A percentile compares a stretch with the other conserved stretches of the same genome.
Evolutionary conservation across 2,888 invertebrate species (phyloP).

Genomic region (Drosophila fulvimacula): DNA sequence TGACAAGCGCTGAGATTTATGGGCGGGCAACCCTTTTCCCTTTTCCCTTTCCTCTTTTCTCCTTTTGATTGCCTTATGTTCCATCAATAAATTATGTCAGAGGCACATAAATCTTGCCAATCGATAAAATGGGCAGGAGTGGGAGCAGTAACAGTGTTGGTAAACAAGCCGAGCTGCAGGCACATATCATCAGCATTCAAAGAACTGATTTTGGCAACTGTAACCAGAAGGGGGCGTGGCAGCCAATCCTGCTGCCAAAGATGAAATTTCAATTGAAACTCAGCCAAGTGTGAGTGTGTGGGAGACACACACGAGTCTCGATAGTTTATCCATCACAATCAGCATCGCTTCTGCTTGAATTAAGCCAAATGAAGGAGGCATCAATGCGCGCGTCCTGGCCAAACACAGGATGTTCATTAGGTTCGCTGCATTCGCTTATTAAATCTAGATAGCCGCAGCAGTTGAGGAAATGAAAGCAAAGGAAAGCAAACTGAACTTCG

Average conservation of each 20-base stretch:
- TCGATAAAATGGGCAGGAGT: neutral
- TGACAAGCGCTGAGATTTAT: constrained; percentile 45
- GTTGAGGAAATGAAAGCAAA: constrained; percentile 29
- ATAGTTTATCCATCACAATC: constrained; percentile 81
- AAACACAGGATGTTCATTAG: constrained; percentile 79
- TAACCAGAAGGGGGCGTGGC: constrained; percentile 49
- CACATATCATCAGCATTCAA: constrained; percentile 41
- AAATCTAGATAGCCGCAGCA: constrained; percentile 59
- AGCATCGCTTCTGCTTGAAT: constrained; percentile 79
- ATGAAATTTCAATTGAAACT: constrained; percentile 69
- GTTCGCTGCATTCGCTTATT: constrained; percentile 75
- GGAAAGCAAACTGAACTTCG: constrained; percentile 26
- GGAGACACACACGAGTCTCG: constrained; percentile 20
- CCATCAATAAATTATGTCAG: constrained; percentile 43
- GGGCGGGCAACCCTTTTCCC: constrained; percentile 21
- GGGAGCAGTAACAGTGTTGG: constrained; percentile 7
- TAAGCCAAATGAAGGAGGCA: constrained; percentile 48
- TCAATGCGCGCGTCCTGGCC: constrained; percentile 14
- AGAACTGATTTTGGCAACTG: constrained; percentile 60
- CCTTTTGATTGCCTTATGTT: neutral
- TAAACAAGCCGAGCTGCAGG: constrained; percentile 8
- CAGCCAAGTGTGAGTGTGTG: constrained; percentile 59
- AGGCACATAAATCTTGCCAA: constrained; percentile 6
- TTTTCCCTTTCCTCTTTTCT: no score
- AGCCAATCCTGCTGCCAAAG: constrained; percentile 56